Base-by-base conservation (phyloP, 2,797 vertebrate genomes). In the Rhinichthys osculus region DNA sequence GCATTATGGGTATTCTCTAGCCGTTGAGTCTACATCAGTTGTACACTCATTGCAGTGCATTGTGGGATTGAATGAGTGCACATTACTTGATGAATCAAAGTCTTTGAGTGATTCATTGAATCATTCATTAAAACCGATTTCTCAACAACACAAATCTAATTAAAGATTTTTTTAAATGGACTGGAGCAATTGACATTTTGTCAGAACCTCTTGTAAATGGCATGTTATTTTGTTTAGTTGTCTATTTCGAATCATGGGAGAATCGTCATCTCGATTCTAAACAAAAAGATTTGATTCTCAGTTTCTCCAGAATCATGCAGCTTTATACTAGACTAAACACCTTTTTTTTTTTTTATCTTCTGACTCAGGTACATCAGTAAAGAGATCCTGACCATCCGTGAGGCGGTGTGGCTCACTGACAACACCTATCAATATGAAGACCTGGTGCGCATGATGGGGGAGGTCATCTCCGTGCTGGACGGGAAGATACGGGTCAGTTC, bases 381-480 rank as follows among this genome's bases (percentile, higher is more conserved):
- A 92, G 98, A 99, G 88, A 99, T 99, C 89, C 91, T 99, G 91
- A 99, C 98, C 0, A 99, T 99, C 82, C 94, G 98, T 0, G 98
- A 99, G 93, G 98, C 98, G 0, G 98, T 99, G 67, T 99, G 98
- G 98, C 96, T 99, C 81, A 99, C 98, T 0, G 98, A 99, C 94
- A 99, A 99, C 94, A 99, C 98, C 0, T 99, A 99, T 92, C 99
- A 98, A 90, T 99, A 99, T 1, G 98, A 99, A 85, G 98, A 99
- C 90, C 89, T 99, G 89, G 98, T 99, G 54, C 95, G 98, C 83
- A 99, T 99, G 97, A 99, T 99, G 98, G 98, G 98, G 0, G 98
- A 99, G 90, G 96, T 99, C 1, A 95, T 98, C 84, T 96, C 98
- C 38, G 96, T 97, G 59, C 94, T 99, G 78, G 95, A 96, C 83